Evolutionary conservation across 2,888 invertebrate genomes (phyloP).

Genomic region (Ectropis crepuscularia): DNA sequence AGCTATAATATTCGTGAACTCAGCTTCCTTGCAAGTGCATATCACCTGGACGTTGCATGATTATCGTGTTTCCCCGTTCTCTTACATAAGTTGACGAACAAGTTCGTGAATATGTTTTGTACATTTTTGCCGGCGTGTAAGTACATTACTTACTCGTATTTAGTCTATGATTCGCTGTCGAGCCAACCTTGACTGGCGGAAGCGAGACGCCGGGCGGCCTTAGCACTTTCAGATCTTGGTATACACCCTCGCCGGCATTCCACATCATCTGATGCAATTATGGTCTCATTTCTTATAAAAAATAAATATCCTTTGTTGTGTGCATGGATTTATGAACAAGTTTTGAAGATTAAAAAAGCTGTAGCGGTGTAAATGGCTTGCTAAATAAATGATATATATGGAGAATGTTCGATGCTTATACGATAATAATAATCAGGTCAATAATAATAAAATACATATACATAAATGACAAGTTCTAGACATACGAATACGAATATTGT

Average conservation of each 20-base stretch:
- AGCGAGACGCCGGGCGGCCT: constrained; percentile 69
- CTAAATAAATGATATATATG: too few relatives aligned
- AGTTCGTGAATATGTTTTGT: constrained; percentile 10
- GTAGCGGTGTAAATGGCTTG: too few relatives aligned
- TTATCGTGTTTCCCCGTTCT: constrained; percentile 13
- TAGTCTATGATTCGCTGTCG: constrained; percentile 32
- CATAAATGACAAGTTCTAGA: not conserved
- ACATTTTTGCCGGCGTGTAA: constrained; percentile 8
- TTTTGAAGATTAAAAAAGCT: too few relatives aligned
- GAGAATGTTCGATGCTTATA: too few relatives aligned
- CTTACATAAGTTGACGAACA: constrained; percentile 12
- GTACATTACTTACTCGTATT: constrained; percentile 15
- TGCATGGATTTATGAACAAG: too few relatives aligned
- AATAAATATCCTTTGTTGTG: too few relatives aligned
- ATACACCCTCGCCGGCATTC: constrained; percentile 48
- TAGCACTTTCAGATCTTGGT: constrained; percentile 66
- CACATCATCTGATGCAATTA: constrained; percentile 32
- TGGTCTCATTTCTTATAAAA: constrained; percentile 5
- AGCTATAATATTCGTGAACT: too few relatives aligned
- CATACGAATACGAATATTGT: too few relatives aligned
- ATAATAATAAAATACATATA: too few relatives aligned
- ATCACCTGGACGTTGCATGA: not conserved
- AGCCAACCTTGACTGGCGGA: constrained; percentile 74
- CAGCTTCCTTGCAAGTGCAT: not conserved
- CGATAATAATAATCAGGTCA: too few relatives aligned